Evolutionary conservation across 2,797 vertebrate genomes (phyloP), one percentile per base, ranked within the genome.

Genomic region (Hoplostethus mediterraneus): DNA sequence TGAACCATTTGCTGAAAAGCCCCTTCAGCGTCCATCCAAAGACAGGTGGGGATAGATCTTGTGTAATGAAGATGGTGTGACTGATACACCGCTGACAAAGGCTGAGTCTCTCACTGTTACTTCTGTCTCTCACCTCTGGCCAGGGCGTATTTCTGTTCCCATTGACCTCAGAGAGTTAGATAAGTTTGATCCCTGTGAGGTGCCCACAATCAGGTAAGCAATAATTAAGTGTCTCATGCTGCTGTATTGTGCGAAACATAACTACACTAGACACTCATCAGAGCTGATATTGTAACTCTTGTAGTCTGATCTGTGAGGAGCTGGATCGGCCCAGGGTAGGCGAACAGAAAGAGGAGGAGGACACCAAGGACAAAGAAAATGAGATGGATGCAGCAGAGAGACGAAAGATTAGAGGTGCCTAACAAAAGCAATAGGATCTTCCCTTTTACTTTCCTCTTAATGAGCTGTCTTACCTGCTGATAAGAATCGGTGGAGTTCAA

Each of bases 11-110:
- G 79, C 92, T 99, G 79, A 99, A 99, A 89, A 99, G 97, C 82
- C 98, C 98, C 2, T 99, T 99, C 82, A 99, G 97, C 6, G 96
- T 99, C 28, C 98, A 99, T 81, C 98, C 98, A 55, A 99, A 98
- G 91, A 99, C 98, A 74, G 98, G 98, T 98, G 63, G 86, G 71
- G 2, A 3, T 12, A 21, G 7, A 38, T 71, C 2, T n/a, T 10
- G 38, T 31, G 28, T 8, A 21, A 63, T 59, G 10, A 25, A 21
- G 8, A 16, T 25, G 12, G 0, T 8, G 2, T 4, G 3, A 3
- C 33, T 10, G 53, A 55, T 31, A 0, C 16, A 1, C 9, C 4
- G 6, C 1, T 10, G 6, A 53, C 33, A 6, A 17, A 17, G 4
- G 16, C 33, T 44, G 25, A 51, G 6, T 47, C 63, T 52, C 9